Conservation (phyloP, 2,113 vertebrate species). For the Leptobrachium ailaonicum region DNA sequence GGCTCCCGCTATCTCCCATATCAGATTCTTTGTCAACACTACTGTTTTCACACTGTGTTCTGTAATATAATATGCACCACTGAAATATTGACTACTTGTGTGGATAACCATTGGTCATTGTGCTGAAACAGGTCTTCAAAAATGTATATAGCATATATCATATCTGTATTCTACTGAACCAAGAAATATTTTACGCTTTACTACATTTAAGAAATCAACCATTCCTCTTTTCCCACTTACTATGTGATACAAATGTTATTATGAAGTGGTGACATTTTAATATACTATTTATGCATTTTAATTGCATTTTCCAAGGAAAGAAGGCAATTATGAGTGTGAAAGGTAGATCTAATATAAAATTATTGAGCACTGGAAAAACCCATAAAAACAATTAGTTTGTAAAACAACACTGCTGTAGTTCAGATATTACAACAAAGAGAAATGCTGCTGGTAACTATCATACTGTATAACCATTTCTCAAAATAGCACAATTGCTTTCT, state of each 20-base stretch:
- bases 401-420: constrained; percentile 62
- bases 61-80: too few relatives aligned
- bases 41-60: too few relatives aligned
- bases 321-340: constrained; percentile 59
- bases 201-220: constrained; percentile 20
- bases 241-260: constrained; percentile 13
- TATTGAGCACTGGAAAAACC: constrained; percentile 57
- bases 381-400: constrained; percentile 63
- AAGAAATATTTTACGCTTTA: constrained; percentile 23
- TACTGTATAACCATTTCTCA: constrained; percentile 62
- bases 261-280: constrained; percentile 42
- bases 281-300: constrained; percentile 49
- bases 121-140: too few relatives aligned
- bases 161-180: background rate
- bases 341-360: constrained; percentile 50
- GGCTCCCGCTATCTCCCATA: too few relatives aligned
- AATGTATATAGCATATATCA: too few relatives aligned
- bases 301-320: constrained; percentile 45
- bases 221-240: constrained; percentile 28
- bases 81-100: too few relatives aligned
- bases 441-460: constrained; percentile 58
- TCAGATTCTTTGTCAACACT: too few relatives aligned
- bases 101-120: too few relatives aligned
- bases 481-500: constrained; percentile 62
- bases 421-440: constrained; percentile 61